A percentile compares a stretch with the other conserved stretches of the same genome.
These are phyloP conservation scores for Epiblema foenella DNA, from an alignment of 2,888 invertebrate genomes.

Conservation along the genomic window DNA sequence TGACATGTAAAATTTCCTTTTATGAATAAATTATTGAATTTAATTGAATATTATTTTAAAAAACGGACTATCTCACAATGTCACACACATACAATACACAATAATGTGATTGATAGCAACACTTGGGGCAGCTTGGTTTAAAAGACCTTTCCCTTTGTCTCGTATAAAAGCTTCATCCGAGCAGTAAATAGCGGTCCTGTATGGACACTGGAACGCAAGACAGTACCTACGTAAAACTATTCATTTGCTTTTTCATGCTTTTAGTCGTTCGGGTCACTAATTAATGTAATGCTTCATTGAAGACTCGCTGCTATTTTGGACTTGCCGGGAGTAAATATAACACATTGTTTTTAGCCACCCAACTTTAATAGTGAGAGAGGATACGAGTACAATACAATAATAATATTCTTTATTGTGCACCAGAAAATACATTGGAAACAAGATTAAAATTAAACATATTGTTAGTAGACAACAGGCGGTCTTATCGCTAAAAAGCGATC, in stretches of 20 bases:
- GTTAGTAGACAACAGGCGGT: too few species aligned
- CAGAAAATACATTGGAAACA: too few species aligned
- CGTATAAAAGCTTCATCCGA: constrained; percentile 26
- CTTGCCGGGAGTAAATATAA: too few species aligned
- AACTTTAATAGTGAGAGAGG: too few species aligned
- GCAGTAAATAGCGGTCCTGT: constrained; percentile 17
- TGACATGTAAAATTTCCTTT: too few species aligned
- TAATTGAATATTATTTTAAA: too few species aligned
- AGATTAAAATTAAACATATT: too few species aligned
- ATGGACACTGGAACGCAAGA: constrained; percentile 27
- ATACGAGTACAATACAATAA: too few species aligned
- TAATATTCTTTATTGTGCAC: too few species aligned
- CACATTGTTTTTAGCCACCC: too few species aligned
- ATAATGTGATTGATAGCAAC: constrained; percentile 13
- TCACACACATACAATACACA: constrained; percentile 2
- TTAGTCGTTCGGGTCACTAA: neutral
- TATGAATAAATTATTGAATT: too few species aligned
- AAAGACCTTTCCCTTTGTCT: constrained; percentile 58
- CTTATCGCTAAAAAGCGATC: too few species aligned
- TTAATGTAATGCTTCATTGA: neutral
- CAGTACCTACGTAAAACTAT: constrained; percentile 9
- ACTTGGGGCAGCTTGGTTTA: constrained; percentile 17
- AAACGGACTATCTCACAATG: neutral
- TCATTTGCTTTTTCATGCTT: constrained; percentile 8
- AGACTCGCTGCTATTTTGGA: neutral